Evolutionary conservation across 2,888 invertebrate species (phyloP).

Genomic region (Sipha maydis): DNA sequence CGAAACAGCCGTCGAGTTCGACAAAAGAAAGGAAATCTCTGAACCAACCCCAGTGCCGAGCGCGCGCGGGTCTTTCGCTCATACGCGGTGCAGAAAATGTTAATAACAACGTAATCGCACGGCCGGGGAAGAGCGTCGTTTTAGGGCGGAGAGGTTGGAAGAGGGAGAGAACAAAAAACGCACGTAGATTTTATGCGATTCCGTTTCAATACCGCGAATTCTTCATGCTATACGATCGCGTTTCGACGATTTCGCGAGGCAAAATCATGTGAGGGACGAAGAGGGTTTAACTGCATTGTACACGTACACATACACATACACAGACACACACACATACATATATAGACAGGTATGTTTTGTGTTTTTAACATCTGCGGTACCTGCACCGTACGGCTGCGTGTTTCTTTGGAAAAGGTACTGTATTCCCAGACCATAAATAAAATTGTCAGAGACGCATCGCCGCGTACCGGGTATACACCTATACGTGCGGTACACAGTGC

Average conservation of each 20-base stretch:
- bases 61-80: too few species aligned
- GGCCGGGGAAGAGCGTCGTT: too few species aligned
- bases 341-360: constrained; percentile 14
- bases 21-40: background rate
- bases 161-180: background rate
- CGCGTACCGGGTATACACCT: background rate
- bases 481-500: background rate
- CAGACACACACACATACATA: too few species aligned
- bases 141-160: background rate
- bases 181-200: background rate
- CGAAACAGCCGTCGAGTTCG: background rate
- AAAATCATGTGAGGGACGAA: constrained; percentile 16
- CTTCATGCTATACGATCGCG: background rate
- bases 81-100: too few species aligned
- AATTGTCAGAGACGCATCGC: constrained; percentile 23
- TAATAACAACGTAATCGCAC: too few species aligned
- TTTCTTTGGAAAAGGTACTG: background rate
- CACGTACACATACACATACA: background rate
- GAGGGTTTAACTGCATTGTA: background rate
- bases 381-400: background rate
- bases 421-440: constrained; percentile 48
- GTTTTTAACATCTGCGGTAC: constrained; percentile 42
- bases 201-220: background rate
- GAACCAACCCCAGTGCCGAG: too few species aligned
- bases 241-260: background rate